These are phyloP conservation scores for Dicyrtoma fusca DNA, from an alignment of 2,888 invertebrate genomes.

Conservation along the genomic window DNA sequence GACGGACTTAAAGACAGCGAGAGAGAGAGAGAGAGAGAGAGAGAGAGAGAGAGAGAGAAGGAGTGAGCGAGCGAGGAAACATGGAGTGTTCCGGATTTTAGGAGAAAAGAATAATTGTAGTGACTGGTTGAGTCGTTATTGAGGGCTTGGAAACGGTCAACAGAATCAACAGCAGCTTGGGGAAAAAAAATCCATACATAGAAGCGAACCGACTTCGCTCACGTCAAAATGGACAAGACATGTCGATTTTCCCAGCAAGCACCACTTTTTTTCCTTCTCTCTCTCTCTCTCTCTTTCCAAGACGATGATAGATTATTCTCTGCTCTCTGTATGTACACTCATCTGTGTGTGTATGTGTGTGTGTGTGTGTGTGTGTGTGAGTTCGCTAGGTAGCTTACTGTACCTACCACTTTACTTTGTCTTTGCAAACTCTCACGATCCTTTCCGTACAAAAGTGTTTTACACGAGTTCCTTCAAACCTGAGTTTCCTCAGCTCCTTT, in stretches of 20 bases:
- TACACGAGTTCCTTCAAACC: slow-evolving; percentile 17
- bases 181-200: slow-evolving; percentile 30
- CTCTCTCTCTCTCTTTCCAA: slow-evolving; percentile 40
- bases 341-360: not conserved
- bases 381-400: slow-evolving; percentile 5
- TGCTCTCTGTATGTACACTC: slow-evolving; percentile 42
- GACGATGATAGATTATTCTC: slow-evolving; percentile 56
- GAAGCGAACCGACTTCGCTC: slow-evolving; percentile 37
- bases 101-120: slow-evolving; percentile 31
- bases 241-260: slow-evolving; percentile 54
- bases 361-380: too few relatives aligned
- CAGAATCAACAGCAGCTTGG: slow-evolving; percentile 28
- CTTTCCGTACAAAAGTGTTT: slow-evolving; percentile 29
- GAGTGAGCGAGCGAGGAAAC: not conserved
- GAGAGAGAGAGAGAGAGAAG: not conserved
- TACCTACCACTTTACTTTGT: too few relatives aligned
- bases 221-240: slow-evolving; percentile 52
- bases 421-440: slow-evolving; percentile 36
- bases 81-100: slow-evolving; percentile 27
- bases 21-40: not conserved
- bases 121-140: slow-evolving; percentile 22
- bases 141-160: slow-evolving; percentile 23
- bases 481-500: not conserved
- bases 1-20: slow-evolving; percentile 25
- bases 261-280: slow-evolving; percentile 38